Evolutionary conservation across 2,797 vertebrate genomes (phyloP).

Genomic region (Euphonia xanthogaster): DNA sequence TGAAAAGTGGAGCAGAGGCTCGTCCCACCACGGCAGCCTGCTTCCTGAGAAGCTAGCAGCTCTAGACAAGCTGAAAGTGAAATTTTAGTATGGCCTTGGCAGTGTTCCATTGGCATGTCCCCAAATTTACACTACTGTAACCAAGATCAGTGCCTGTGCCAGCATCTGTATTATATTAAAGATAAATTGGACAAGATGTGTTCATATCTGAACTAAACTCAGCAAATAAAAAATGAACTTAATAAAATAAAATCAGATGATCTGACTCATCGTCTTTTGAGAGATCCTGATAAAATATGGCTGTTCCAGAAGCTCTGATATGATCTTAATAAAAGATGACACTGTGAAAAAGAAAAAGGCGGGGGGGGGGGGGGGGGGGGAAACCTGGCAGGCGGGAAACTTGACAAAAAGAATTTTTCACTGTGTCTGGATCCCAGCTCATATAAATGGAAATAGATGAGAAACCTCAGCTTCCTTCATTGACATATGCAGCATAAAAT

Average conservation of each 20-base stretch:
- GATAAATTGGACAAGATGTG: constrained; percentile 36
- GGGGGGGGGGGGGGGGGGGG: rapidly evolving
- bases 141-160: background rate
- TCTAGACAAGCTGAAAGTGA: constrained; percentile 46
- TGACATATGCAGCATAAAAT: constrained; percentile 29
- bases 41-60: constrained; percentile 67
- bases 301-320: constrained; percentile 7
- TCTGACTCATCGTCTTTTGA: constrained; percentile 37
- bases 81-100: constrained; percentile 64
- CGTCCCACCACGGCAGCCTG: constrained; percentile 30
- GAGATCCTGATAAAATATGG: constrained; percentile 10
- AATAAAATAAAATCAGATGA: constrained; percentile 50
- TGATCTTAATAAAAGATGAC: constrained; percentile 49
- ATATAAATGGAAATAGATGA: constrained; percentile 9
- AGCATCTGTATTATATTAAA: constrained; percentile 33
- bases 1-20: constrained; percentile 4
- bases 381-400: background rate
- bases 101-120: background rate
- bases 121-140: constrained; percentile 46
- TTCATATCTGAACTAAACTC: constrained; percentile 22
- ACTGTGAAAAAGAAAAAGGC: constrained; percentile 23
- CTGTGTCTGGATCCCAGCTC: background rate
- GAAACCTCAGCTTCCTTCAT: constrained; percentile 6
- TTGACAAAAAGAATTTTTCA: constrained; percentile 13
- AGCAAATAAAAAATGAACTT: constrained; percentile 31